phyloP scores from a whole-genome alignment of 2,113 vertebrate genomes.

The Cariama cristata region DNA sequence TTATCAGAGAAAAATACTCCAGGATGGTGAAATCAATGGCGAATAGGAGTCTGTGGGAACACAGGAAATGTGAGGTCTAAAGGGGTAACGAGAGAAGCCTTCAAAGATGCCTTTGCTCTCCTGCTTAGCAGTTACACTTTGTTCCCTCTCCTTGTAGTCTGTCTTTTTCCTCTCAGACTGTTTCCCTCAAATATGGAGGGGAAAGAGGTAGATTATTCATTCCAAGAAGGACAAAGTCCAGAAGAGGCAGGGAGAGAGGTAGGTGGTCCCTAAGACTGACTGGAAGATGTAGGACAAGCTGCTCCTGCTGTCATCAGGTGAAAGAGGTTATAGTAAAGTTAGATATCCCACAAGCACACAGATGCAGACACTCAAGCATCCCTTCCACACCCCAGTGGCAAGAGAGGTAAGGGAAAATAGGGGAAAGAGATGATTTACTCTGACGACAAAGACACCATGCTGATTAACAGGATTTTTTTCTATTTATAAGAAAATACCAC shows the following conservation, averaged over 20 bases:
- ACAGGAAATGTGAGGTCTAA: not conserved
- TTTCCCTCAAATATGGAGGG: not conserved
- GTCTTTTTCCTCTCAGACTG: not conserved
- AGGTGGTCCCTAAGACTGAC: not conserved
- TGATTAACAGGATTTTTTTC: not conserved
- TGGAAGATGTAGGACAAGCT: not conserved
- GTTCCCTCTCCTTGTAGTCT: not conserved
- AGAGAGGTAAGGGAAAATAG: not conserved
- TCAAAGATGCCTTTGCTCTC: not conserved
- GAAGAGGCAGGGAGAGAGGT: not conserved
- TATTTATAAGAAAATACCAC: not conserved
- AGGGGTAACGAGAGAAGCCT: not conserved
- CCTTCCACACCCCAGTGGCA: not conserved
- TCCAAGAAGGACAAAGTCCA: not conserved
- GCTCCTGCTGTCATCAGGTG: not conserved
- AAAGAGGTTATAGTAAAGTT: not conserved
- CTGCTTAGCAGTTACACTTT: not conserved
- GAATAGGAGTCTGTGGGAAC: not conserved
- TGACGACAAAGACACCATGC: not conserved
- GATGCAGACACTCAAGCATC: no score
- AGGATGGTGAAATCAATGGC: not conserved
- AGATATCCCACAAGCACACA: not conserved
- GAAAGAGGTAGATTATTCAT: not conserved
- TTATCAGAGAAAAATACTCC: not conserved
- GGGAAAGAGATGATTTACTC: not conserved